Evolutionary conservation across 2,888 invertebrate species (phyloP), one percentile per base, ranked within the genome.

Genomic region (Oxycera nigricornis): DNA sequence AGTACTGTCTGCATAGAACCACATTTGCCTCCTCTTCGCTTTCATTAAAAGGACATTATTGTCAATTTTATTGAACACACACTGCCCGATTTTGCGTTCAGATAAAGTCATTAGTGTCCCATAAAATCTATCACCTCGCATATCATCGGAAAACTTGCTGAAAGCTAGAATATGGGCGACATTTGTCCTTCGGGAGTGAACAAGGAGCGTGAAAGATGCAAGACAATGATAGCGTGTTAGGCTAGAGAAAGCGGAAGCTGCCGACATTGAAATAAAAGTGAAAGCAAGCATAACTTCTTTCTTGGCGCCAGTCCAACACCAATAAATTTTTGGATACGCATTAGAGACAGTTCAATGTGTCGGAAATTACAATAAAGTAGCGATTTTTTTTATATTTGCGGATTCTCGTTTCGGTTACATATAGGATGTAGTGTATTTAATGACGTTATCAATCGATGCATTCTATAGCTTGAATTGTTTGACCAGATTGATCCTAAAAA

Each of bases 331-430:
- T 41, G 39, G 39, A 62, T 7, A 31, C 14, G 17, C 35, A 20
- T 24, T 9, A 9, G 24, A 62, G 62, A 62, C 62, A 46, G 65
- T 67, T 67, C 65, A 67, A 67, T 67, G 65, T 67, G 65, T 39
- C 65, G 65, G 65, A 67, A 67, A n/a, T 46, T n/a, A 41, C 26
- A 11, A 59, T 59, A 24, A 39, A 28, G 30, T 59, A 6, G 59
- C n/a, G n/a, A n/a, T n/a, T n/a, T n/a, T n/a, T n/a, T n/a, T n/a
- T n/a, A n/a, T n/a, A n/a, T n/a, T n/a, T n/a, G n/a, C n/a, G n/a
- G n/a, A n/a, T n/a, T n/a, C n/a, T n/a, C n/a, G n/a, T n/a, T n/a
- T n/a, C n/a, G n/a, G n/a, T n/a, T n/a, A n/a, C n/a, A n/a, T n/a
- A n/a, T n/a, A n/a, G n/a, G n/a, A n/a, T n/a, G n/a, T n/a, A n/a